Base-by-base conservation (phyloP, 2,888 invertebrate species). In the Dryobotodes eremita region DNA sequence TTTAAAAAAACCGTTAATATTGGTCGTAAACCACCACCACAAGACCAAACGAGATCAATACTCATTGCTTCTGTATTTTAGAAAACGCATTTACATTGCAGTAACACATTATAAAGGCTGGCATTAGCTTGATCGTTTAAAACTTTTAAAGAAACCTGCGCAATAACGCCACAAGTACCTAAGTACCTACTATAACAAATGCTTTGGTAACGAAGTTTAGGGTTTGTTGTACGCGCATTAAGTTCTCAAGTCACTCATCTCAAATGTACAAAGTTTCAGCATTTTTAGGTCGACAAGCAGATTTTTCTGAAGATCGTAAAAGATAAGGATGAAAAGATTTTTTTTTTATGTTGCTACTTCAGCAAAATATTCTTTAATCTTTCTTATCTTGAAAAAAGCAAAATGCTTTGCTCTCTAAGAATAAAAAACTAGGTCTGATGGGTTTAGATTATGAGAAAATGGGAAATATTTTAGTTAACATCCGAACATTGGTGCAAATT, bases 241-340 rank as follows among this genome's bases (percentile, higher is more conserved):
- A 83, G 77, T 82, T 75, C 72, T 73, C 59, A 78, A 84, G 77
- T 84, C 78, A 71, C 80, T 86, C 68, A 77, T 83, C 77, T 77
- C 70, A 85, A 90, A 86, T 79, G 84, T 77, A 72, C 23, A 86
- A 91, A 89, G 83, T 90, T 90, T 84, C 61, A 79, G 77, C 75
- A 55, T 87, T 89, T 88, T 89, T 82, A 85, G 85, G 88, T 86
- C 88, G 85, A 80, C 84, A 82, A 87, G 85, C 86, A 86, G 83
- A 81, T 88, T 86, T 83, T 83, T 77, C 79, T 76, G 74, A 72
- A 70, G 65, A 75, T 80, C 85, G 71, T 87, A 83, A 87, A 87
- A 85, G 79, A 85, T 85, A 87, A 87, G 68, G 36, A 79, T 79
- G 68, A 80, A 79, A 77, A 70, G 74, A 80, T 70, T 80, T 78